Percentiles rank a stretch among this genome's conserved stretches.
Evolutionary conservation across 2,888 invertebrate species (phyloP).

Genomic region (Nezara viridula): DNA sequence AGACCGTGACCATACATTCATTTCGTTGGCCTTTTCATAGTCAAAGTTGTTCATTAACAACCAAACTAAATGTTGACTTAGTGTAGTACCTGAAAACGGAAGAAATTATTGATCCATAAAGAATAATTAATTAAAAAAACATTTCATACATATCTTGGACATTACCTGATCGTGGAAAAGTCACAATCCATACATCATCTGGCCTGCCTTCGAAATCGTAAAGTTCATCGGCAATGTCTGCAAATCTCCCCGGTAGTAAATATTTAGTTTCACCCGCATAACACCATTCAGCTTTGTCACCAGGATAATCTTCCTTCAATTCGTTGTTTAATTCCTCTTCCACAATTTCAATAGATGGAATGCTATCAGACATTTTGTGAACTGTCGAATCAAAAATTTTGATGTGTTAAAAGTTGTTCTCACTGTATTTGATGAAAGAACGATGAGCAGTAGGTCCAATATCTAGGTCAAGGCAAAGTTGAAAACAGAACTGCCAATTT

Average conservation of each 20-base stretch:
- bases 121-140: not conserved
- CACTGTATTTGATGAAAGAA: slow-evolving; percentile 1
- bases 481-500: slow-evolving; percentile 8
- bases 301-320: slow-evolving; percentile 76
- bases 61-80: slow-evolving; percentile 88
- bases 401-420: not conserved
- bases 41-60: slow-evolving; percentile 81
- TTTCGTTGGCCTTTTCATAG: slow-evolving; percentile 75
- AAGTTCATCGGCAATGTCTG: slow-evolving; percentile 75
- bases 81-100: slow-evolving; percentile 74
- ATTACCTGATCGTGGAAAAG: slow-evolving; percentile 85
- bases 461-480: slow-evolving; percentile 9
- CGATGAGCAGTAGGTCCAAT: not conserved
- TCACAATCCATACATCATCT: slow-evolving; percentile 81
- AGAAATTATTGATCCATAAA: slow-evolving; percentile 58
- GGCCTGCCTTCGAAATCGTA: slow-evolving; percentile 79
- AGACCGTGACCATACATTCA: slow-evolving; percentile 77
- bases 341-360: slow-evolving; percentile 5
- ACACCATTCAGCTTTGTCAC: slow-evolving; percentile 74
- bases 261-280: slow-evolving; percentile 82
- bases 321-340: slow-evolving; percentile 61
- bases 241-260: slow-evolving; percentile 80
- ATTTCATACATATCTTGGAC: slow-evolving; percentile 4
- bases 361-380: not conserved
- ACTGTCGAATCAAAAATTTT: not conserved